Evolutionary conservation across 2,797 vertebrate genomes (phyloP).

Genomic region (Sebastes steindachneri): DNA sequence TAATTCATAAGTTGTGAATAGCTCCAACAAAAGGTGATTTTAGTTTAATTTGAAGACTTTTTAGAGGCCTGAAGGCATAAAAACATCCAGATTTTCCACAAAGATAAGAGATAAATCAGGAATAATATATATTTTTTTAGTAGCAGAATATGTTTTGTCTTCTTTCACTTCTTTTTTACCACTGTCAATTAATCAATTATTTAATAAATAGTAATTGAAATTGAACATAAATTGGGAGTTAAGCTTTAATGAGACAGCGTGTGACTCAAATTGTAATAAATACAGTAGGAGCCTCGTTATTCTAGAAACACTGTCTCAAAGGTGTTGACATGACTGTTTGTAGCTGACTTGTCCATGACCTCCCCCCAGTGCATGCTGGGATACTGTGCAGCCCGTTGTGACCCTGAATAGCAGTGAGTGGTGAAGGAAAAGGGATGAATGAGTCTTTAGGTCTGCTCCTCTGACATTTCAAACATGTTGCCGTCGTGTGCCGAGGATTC

Average conservation of each 20-base stretch:
- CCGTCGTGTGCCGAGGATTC: conserved; percentile 17
- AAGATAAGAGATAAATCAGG: background rate
- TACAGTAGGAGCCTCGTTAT: background rate
- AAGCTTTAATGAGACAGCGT: background rate
- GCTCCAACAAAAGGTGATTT: background rate
- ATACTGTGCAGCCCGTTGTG: background rate
- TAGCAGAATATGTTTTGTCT: background rate
- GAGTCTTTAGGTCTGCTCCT: conserved; percentile 8
- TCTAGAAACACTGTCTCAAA: background rate
- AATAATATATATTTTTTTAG: background rate
- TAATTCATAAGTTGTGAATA: background rate
- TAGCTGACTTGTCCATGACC: background rate
- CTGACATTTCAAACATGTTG: conserved; percentile 33
- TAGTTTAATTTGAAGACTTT: background rate
- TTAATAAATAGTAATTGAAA: background rate
- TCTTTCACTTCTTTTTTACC: too few relatives aligned
- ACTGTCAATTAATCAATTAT: background rate
- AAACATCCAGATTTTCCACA: background rate
- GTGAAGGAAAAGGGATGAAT: conserved; percentile 6
- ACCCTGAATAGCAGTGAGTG: background rate
- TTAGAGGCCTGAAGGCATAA: background rate
- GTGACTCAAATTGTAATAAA: background rate
- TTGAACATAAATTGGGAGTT: background rate
- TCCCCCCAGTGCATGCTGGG: conserved; percentile 28
- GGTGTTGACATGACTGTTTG: background rate